These are phyloP conservation scores for Rhodinocichla rosea DNA, from an alignment of 2,113 vertebrate species.

Conservation along the genomic window DNA sequence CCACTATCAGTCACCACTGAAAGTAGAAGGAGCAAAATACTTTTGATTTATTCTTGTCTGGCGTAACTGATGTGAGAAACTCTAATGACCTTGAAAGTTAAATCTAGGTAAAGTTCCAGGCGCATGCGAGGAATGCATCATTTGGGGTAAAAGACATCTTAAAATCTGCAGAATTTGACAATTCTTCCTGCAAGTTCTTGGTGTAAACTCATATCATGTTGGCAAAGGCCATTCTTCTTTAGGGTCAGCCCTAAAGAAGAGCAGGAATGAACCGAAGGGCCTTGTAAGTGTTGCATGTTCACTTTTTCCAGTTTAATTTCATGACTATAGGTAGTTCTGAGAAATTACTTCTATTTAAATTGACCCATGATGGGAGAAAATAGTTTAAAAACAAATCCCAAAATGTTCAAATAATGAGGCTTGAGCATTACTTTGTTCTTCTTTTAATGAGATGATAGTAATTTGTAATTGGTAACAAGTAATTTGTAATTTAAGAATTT, in stretches of 20 bases:
- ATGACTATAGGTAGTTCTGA: neutral
- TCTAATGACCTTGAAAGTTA: neutral
- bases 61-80: neutral
- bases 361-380: neutral
- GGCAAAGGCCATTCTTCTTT: neutral
- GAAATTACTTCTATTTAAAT: neutral
- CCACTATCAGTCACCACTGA: neutral
- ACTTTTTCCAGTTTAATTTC: neutral
- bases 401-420: neutral
- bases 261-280: neutral
- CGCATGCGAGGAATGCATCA: neutral
- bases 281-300: neutral
- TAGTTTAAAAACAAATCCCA: neutral
- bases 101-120: neutral
- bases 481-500: neutral
- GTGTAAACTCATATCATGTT: neutral
- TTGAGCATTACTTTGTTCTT: neutral
- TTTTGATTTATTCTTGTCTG: neutral
- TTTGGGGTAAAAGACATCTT: neutral
- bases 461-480: neutral
- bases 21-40: neutral
- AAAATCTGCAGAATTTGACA: neutral
- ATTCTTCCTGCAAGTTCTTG: neutral
- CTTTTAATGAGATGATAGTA: neutral
- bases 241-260: neutral